A percentile compares a stretch with the other conserved stretches of the same genome.
These are phyloP conservation scores for Chaenocephalus aceratus DNA, from an alignment of 2,113 vertebrate genomes.

Conservation along the genomic window DNA sequence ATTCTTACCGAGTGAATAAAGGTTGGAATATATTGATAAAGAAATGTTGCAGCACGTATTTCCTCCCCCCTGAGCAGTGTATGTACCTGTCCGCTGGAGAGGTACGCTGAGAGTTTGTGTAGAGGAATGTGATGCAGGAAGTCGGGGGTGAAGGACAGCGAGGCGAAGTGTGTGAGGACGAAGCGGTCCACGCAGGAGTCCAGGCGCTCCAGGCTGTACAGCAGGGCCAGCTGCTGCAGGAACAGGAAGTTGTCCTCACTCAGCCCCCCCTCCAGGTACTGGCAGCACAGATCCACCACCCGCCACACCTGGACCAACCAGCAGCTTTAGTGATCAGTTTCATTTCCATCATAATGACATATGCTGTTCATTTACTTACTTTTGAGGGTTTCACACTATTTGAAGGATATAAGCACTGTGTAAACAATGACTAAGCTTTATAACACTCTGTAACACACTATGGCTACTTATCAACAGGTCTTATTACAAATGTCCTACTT, in stretches of 20 bases:
- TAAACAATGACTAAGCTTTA: not conserved
- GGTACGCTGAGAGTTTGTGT: conserved; percentile 90
- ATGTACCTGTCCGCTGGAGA: conserved; percentile 84
- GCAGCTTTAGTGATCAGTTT: rapidly evolving
- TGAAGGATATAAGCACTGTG: not conserved
- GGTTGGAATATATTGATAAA: too few species aligned
- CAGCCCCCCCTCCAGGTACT: conserved; percentile 93
- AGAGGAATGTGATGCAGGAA: conserved; percentile 89
- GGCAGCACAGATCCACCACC: conserved; percentile 95
- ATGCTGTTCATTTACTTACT: not conserved
- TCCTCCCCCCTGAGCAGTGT: too few species aligned
- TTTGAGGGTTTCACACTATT: too few species aligned
- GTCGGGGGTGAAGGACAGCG: conserved; percentile 87
- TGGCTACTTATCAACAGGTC: not conserved
- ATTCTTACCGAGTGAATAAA: too few species aligned
- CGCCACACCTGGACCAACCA: conserved; percentile 85
- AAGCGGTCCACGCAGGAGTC: conserved; percentile 92
- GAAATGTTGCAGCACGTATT: too few species aligned
- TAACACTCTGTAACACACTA: not conserved
- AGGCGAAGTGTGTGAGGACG: conserved; percentile 88
- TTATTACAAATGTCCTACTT: not conserved
- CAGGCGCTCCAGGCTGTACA: conserved; percentile 93
- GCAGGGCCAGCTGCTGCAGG: conserved; percentile 92
- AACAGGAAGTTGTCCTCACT: conserved; percentile 94
- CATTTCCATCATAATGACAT: not conserved